Evolutionary conservation across 2,888 invertebrate species (phyloP).

Genomic region (Bruchidius siliquastri): DNA sequence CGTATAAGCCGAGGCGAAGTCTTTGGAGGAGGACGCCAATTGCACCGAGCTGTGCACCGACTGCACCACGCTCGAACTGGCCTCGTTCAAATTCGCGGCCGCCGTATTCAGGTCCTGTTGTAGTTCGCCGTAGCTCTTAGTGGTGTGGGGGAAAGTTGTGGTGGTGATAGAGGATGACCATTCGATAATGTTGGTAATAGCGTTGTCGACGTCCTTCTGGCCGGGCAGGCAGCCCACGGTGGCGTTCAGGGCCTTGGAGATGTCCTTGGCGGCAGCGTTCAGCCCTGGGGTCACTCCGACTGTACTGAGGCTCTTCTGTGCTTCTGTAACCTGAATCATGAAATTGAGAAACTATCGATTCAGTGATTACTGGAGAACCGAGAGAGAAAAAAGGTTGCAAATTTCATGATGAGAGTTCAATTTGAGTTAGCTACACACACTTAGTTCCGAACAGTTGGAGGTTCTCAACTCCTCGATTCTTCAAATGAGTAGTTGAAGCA

Average conservation of each 20-base stretch:
- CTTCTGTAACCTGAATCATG: slow-evolving; percentile 49
- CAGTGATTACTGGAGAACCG: no score
- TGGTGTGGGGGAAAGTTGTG: slow-evolving; percentile 71
- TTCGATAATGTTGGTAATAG: slow-evolving; percentile 76
- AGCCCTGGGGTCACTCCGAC: slow-evolving; percentile 63
- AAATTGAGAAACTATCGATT: not conserved
- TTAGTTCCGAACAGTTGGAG: no score
- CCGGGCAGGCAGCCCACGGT: slow-evolving; percentile 86
- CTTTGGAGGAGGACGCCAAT: slow-evolving; percentile 69
- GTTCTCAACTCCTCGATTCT: no score
- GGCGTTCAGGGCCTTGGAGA: slow-evolving; percentile 56
- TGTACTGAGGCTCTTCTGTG: slow-evolving; percentile 67
- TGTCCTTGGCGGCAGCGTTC: slow-evolving; percentile 70
- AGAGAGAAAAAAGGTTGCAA: no score
- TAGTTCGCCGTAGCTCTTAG: slow-evolving; percentile 71
- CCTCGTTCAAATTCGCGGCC: slow-evolving; percentile 78
- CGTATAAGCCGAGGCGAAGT: slow-evolving; percentile 74
- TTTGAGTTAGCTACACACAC: no score
- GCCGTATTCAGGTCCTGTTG: slow-evolving; percentile 81
- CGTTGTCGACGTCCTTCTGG: slow-evolving; percentile 89
- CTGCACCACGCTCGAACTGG: slow-evolving; percentile 77
- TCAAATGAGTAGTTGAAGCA: no score
- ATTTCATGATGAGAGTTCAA: no score
- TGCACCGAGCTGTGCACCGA: slow-evolving; percentile 67
- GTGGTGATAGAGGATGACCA: slow-evolving; percentile 67